phyloP scores from a whole-genome alignment of 1,140 invertebrate genomes.

The Trachymyrmex cornetzi region DNA sequence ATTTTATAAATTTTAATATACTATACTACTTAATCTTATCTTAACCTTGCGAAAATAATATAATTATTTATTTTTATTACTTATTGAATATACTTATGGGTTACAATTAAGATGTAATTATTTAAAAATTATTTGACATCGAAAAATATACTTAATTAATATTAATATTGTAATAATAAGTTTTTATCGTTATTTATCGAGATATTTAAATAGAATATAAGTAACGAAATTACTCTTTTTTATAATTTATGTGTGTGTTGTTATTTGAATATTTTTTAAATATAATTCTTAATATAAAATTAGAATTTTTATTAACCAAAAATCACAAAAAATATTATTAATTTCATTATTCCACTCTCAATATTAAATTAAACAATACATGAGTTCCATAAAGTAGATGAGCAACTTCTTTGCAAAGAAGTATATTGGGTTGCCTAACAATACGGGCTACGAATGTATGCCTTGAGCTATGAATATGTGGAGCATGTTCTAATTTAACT shows the following conservation, averaged over 20 bases:
- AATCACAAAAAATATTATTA: neutral
- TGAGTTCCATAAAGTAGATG: neutral
- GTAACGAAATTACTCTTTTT: neutral
- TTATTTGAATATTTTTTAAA: neutral
- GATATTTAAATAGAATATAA: neutral
- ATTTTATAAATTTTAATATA: neutral
- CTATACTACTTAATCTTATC: neutral
- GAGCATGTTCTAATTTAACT: constrained; percentile 55
- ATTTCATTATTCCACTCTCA: neutral
- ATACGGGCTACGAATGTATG: neutral
- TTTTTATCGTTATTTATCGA: neutral
- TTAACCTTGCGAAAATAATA: neutral
- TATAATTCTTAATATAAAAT: neutral
- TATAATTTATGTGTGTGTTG: neutral
- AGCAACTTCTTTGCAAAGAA: neutral
- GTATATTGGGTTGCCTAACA: constrained; percentile 30
- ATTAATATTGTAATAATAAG: constrained; percentile 5
- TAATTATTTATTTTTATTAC: constrained; percentile 5
- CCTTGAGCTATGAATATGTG: constrained; percentile 45
- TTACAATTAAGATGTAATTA: neutral
- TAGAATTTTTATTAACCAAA: neutral
- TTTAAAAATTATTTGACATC: neutral
- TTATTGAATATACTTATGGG: neutral
- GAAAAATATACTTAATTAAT: neutral
- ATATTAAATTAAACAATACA: neutral